Conservation (phyloP, 2,888 invertebrate species). For the Tetanocera ferruginea region DNA sequence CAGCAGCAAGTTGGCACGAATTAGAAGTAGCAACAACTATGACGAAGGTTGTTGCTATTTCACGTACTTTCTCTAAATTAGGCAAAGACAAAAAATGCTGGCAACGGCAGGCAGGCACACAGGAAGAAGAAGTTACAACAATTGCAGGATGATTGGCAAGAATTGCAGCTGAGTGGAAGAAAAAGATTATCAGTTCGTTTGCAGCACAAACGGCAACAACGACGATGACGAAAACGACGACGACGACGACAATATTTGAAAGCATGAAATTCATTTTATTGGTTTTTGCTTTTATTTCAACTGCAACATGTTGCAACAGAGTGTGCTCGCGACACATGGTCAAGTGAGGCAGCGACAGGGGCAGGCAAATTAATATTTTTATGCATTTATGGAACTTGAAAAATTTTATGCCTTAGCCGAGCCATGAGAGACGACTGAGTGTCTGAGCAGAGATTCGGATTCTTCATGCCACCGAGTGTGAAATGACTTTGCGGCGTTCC, state of each 20-base stretch:
- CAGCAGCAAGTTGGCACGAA: constrained; percentile 6
- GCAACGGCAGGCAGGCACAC: neutral
- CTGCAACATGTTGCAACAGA: neutral
- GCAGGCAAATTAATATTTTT: neutral
- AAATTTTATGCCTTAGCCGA: constrained; percentile 23
- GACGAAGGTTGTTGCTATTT: neutral
- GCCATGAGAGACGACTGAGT: constrained; percentile 1
- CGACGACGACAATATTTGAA: neutral
- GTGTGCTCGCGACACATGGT: neutral
- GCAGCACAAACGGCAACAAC: neutral
- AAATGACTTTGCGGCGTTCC: constrained; percentile 47
- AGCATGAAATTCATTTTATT: neutral
- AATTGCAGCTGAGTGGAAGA: constrained; percentile 12
- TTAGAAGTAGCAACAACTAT: neutral
- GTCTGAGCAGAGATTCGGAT: constrained; percentile 10
- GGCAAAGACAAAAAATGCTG: neutral
- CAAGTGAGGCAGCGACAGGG: neutral
- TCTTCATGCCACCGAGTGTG: constrained; percentile 51
- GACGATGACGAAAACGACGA: neutral
- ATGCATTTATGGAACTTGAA: constrained; percentile 27
- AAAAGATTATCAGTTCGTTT: constrained; percentile 1
- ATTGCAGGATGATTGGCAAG: constrained; percentile 24
- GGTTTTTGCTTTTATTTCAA: neutral
- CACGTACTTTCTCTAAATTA: constrained; percentile 30
- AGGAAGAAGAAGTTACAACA: neutral